Evolutionary conservation across 2,797 vertebrate species (phyloP).

Genomic region (Crenuchus spilurus): DNA sequence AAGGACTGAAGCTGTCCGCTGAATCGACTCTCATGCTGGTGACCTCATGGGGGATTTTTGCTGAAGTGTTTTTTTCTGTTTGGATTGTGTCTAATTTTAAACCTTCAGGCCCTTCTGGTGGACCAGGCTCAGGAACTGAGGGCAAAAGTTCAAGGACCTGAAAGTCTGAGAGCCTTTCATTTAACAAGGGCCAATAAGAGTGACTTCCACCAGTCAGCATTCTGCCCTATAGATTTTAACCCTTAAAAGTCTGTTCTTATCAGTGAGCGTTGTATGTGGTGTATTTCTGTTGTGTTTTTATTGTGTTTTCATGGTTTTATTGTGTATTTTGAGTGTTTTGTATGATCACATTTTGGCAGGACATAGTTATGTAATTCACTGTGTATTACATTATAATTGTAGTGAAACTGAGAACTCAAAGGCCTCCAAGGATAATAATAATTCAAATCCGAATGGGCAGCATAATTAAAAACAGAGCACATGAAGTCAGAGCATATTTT

Average conservation of each 20-base stretch:
- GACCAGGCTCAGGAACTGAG: slow-evolving; percentile 62
- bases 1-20: slow-evolving; percentile 15
- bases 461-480: too few relatives aligned
- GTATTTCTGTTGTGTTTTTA: too few relatives aligned
- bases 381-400: not conserved
- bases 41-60: slow-evolving; percentile 55
- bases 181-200: not conserved
- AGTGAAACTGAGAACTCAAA: too few relatives aligned
- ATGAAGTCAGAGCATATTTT: slow-evolving; percentile 10
- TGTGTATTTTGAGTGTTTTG: too few relatives aligned
- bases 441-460: too few relatives aligned
- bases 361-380: not conserved
- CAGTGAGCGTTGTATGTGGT: too few relatives aligned
- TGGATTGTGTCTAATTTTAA: slow-evolving; percentile 70
- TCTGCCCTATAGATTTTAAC: not conserved
- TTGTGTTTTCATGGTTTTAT: too few relatives aligned
- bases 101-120: slow-evolving; percentile 61
- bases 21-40: slow-evolving; percentile 19
- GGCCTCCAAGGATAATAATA: too few relatives aligned
- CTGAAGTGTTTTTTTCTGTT: slow-evolving; percentile 37
- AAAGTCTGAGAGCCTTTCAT: slow-evolving; percentile 23
- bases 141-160: slow-evolving; percentile 68
- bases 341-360: too few relatives aligned
- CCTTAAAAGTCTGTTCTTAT: not conserved
- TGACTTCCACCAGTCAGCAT: not conserved